phyloP scores from a whole-genome alignment of 2,113 vertebrate genomes.

The Oreamnos americanus region DNA sequence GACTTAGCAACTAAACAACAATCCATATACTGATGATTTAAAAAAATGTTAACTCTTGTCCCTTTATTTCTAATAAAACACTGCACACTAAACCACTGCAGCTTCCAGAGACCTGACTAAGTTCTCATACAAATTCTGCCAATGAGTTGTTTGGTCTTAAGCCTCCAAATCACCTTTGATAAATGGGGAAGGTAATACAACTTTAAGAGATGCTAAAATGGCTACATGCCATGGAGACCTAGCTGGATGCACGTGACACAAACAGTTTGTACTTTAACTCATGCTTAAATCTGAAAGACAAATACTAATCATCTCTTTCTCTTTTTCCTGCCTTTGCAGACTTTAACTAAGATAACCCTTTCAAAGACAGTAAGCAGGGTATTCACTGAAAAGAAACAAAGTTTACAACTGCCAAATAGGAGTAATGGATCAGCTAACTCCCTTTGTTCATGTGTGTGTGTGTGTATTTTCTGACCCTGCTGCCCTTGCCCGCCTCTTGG shows the following conservation, averaged over 20 bases:
- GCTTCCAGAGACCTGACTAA: neutral
- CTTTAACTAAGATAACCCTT: neutral
- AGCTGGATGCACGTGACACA: fast-evolving
- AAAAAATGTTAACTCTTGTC: neutral
- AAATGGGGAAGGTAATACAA: neutral
- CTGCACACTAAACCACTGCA: neutral
- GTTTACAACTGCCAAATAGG: fast-evolving
- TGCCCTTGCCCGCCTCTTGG: neutral
- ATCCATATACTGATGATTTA: neutral
- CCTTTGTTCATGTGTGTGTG: neutral
- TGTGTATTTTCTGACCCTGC: neutral
- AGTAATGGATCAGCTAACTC: neutral
- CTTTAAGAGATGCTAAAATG: neutral
- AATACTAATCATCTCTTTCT: neutral
- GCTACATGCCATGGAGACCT: neutral
- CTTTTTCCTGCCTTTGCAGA: neutral
- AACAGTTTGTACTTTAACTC: neutral
- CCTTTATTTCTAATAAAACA: neutral
- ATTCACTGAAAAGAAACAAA: neutral
- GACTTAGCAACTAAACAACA: neutral
- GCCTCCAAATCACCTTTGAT: neutral
- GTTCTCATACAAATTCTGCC: neutral
- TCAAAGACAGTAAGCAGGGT: neutral
- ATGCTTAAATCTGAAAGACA: neutral
- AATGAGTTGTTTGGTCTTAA: neutral